A percentile compares a stretch with the other conserved stretches of the same genome.
Conservation (phyloP, 2,797 vertebrate species). For the Xenops minutus region DNA sequence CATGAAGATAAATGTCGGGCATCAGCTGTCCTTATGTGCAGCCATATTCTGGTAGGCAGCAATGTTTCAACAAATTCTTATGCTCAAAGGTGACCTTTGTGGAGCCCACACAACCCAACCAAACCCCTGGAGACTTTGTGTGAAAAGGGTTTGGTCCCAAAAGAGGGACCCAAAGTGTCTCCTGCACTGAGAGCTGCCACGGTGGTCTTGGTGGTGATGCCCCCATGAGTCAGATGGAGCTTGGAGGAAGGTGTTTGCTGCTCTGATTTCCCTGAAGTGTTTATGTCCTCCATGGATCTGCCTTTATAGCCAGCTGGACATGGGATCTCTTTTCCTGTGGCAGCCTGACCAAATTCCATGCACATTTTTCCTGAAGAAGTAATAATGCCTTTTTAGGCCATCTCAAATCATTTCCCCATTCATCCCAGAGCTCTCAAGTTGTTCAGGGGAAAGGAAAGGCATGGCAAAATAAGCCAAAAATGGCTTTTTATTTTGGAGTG, state of each 20-base stretch:
- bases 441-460: background rate
- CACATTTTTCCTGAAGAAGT: background rate
- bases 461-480: background rate
- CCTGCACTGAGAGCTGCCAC: fast-evolving
- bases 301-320: background rate
- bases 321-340: background rate
- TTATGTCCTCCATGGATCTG: background rate
- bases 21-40: slow-evolving; percentile 33
- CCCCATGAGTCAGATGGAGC: background rate
- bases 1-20: slow-evolving; percentile 74
- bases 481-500: background rate
- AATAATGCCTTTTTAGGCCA: background rate
- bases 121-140: background rate
- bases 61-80: background rate
- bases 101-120: background rate
- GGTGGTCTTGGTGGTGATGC: background rate
- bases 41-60: background rate
- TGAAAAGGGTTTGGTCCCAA: background rate
- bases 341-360: background rate
- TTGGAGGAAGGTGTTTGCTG: background rate
- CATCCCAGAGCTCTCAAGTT: background rate
- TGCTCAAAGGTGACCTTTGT: background rate
- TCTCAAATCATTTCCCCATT: slow-evolving; percentile 6
- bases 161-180: background rate
- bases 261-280: background rate